Conservation (phyloP, 2,797 vertebrate species). For the Helarctos malayanus region DNA sequence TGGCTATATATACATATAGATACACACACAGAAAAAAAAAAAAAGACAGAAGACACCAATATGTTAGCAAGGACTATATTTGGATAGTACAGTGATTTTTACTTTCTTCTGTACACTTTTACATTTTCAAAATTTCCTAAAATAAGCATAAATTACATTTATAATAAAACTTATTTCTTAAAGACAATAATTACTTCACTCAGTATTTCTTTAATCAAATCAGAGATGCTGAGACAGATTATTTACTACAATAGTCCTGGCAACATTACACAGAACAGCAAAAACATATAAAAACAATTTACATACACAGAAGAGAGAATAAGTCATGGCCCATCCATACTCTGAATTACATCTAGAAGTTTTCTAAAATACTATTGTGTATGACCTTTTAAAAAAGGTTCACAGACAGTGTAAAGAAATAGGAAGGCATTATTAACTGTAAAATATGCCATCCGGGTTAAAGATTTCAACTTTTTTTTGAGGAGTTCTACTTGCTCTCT, state of each 20-base stretch:
- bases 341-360: background rate
- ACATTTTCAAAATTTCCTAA: background rate
- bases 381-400: background rate
- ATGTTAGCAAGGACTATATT: background rate
- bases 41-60: background rate
- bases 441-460: background rate
- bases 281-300: background rate
- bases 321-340: background rate
- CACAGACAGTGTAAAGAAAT: background rate
- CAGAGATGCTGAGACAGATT: background rate
- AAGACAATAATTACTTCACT: slow-evolving; percentile 47
- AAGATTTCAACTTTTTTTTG: background rate
- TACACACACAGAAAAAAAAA: background rate
- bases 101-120: slow-evolving; percentile 30
- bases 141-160: slow-evolving; percentile 27
- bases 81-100: background rate
- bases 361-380: background rate
- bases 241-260: background rate
- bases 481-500: background rate
- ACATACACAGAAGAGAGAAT: background rate
- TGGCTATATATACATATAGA: background rate
- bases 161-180: slow-evolving; percentile 34
- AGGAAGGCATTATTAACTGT: background rate
- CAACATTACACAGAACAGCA: background rate
- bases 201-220: slow-evolving; percentile 6